Evolutionary conservation across 2,888 invertebrate species (phyloP), one percentile per base, ranked within the genome.

Genomic region (Zygaena filipendulae): DNA sequence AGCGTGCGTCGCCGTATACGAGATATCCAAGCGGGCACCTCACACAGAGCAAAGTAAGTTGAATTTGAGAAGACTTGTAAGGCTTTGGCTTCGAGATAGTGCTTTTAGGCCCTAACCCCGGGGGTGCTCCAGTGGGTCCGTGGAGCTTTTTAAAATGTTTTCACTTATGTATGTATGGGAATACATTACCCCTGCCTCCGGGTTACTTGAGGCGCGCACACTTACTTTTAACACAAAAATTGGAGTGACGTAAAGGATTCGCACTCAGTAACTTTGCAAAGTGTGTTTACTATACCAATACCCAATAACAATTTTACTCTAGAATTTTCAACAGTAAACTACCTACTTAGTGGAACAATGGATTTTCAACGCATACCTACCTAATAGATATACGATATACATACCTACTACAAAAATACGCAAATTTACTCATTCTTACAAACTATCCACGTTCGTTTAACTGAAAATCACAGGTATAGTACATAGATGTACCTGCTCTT

Each of bases 101-200:
- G 80, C 80, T 81, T 79, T 81, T 79, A 81, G 79, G 79, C 75
- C 72, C 71, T 75, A 75, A 74, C 77, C 79, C 80, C 79, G 60
- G 62, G 75, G 79, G 80, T 75, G 74, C 67, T 70, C 72, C 75
- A 74, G 72, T 59, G 66, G 66, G 74, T 69, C 75, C 75, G 74
- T 59, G 57, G 72, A 75, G 75, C 72, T 75, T 75, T 74, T 77
- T 77, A 77, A 79, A 79, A 77, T 74, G 77, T 79, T 74, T 75
- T 74, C 77, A 72, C 79, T 74, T 71, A 74, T 71, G 77, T 77
- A 75, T 75, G 66, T 75, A 68, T 72, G 72, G 69, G 77, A 77
- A 77, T 77, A 77, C 75, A 79, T 79, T 79, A 79, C 67, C 62
- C 62, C 61, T 52, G 67, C 67, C 72, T 66, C 59, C 67, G 68